Evolutionary conservation across 2,888 invertebrate genomes (phyloP), one percentile per base, ranked within the genome.

Genomic region (Acanthopleura granulata): DNA sequence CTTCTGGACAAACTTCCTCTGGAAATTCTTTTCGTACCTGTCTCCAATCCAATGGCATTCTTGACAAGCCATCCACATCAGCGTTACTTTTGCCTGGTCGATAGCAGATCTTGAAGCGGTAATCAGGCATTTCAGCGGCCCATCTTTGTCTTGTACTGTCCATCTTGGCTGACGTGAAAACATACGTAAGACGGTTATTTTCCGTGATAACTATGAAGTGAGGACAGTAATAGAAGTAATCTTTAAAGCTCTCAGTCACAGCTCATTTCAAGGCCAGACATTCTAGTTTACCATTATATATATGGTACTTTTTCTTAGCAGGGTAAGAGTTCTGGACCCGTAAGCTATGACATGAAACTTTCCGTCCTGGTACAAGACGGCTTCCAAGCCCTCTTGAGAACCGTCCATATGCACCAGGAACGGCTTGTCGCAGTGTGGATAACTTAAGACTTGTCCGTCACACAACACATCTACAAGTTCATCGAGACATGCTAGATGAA

Each of bases 341-440:
- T 74, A 80, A 3, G 75, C 78, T 14, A 81, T 75, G 4, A 76
- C 77, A 15, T 50, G 70, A 40, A 77, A 75, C 18, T 25, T 27
- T 6, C 76, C 77, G 62, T 11, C 22, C 22, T 81, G 80, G 29
- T 57, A 72, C 25, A 79, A 49, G 12, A 89, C 87, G 0, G 89
- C 87, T 61, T 85, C 86, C 57, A 87, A n/a, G 3, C 72, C 72
- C 16, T 74, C 73, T 25, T 82, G 84, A 15, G 86, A 87, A 0
- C 90, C 91, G 81, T 91, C 90, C 14, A n/a, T 49, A 25, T 71
- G 71, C 30, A 30, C 18, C 15, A 49, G 1, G 30, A 71, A 71
- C 25, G 30, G 40, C 16, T 71, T n/a, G 1, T 49, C 49, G 18
- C 16, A 72, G 49, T 72, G 22, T n/a, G 72, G 72, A 51, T 72